phyloP scores from a whole-genome alignment of 2,888 invertebrate species.

The Athalia rosae region DNA sequence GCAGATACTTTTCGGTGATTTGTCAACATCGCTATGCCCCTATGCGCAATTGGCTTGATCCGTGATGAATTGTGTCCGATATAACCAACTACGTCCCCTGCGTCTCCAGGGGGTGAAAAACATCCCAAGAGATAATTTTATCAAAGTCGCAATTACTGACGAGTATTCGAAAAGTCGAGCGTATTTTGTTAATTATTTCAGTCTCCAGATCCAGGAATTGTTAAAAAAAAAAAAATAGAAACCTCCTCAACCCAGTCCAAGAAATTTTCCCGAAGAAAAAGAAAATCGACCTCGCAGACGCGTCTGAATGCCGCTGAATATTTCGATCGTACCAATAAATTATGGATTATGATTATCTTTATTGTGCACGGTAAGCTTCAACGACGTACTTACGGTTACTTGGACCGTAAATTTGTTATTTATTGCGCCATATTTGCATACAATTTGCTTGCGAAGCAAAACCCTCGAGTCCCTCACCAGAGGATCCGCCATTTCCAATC shows the following conservation, averaged over 20 bases:
- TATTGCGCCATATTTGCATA: slow-evolving; percentile 28
- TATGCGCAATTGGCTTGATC: slow-evolving; percentile 18
- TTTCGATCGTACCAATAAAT: slow-evolving; percentile 26
- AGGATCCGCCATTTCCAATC: neutral
- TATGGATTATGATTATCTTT: slow-evolving; percentile 30
- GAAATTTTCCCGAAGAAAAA: neutral
- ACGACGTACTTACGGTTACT: slow-evolving; percentile 17
- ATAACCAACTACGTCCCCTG: no score
- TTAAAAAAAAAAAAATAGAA: neutral
- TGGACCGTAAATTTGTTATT: slow-evolving; percentile 29
- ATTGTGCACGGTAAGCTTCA: slow-evolving; percentile 26
- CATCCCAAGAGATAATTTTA: no score
- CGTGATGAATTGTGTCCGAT: slow-evolving; percentile 30
- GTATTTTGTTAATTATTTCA: no score
- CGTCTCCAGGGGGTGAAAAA: no score
- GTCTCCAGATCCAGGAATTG: no score
- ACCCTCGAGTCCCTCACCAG: neutral
- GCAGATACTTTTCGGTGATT: slow-evolving; percentile 30
- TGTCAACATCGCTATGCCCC: slow-evolving; percentile 37
- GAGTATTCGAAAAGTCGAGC: no score
- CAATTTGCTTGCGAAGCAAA: slow-evolving; percentile 24
- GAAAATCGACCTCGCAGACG: neutral
- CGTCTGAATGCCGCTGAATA: neutral
- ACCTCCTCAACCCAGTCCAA: neutral
- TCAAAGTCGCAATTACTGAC: no score